Conservation (phyloP, 2,888 invertebrate species). For the Anthophora plumipes region DNA sequence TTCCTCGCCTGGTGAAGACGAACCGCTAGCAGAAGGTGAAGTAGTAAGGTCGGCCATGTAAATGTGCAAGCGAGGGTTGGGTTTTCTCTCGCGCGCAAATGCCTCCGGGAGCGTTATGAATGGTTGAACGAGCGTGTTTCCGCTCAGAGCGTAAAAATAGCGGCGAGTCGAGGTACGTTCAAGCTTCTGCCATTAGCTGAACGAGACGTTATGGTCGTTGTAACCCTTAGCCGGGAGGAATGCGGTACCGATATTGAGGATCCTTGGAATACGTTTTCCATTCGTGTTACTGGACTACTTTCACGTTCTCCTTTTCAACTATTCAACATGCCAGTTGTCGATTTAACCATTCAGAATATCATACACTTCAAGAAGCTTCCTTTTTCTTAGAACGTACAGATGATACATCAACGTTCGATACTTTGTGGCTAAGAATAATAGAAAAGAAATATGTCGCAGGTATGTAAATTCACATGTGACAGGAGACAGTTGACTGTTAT, state of each 20-base stretch:
- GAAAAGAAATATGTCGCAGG: too few relatives aligned
- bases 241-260: constrained; percentile 43
- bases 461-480: too few relatives aligned
- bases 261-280: background rate
- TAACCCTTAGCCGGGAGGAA: constrained; percentile 54
- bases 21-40: background rate
- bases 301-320: background rate
- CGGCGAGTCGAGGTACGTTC: constrained; percentile 20
- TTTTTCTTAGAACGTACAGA: too few relatives aligned
- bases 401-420: too few relatives aligned
- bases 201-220: constrained; percentile 62
- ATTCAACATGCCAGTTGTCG: too few relatives aligned
- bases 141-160: constrained; percentile 57
- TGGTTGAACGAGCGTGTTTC: constrained; percentile 62
- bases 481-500: too few relatives aligned
- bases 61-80: constrained; percentile 30
- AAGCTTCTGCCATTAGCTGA: constrained; percentile 57
- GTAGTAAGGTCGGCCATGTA: constrained; percentile 30
- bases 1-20: background rate
- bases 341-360: too few relatives aligned
- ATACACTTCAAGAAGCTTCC: too few relatives aligned
- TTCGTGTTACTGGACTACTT: background rate
- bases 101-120: constrained; percentile 59
- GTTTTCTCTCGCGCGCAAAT: constrained; percentile 36
- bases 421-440: too few relatives aligned